Conservation (phyloP, 2,113 vertebrate species). For the Haemorhous mexicanus region DNA sequence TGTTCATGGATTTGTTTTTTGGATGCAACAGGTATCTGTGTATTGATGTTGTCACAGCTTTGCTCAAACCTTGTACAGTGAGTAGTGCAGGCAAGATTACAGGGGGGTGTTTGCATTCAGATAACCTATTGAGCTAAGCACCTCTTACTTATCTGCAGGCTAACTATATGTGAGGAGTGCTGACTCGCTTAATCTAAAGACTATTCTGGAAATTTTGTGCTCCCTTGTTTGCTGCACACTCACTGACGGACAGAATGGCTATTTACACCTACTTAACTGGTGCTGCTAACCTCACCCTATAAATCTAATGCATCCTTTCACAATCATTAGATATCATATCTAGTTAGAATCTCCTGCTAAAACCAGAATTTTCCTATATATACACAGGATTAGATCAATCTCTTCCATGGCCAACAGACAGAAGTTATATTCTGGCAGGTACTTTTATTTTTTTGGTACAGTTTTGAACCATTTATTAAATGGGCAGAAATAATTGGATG, state of each 20-base stretch:
- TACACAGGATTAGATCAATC: not conserved
- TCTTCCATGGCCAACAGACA: not conserved
- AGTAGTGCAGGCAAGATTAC: not conserved
- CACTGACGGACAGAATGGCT: not conserved
- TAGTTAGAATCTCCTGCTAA: constrained; percentile 8
- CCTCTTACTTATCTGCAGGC: not conserved
- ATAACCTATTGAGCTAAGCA: not conserved
- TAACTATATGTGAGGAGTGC: not conserved
- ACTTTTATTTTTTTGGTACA: not conserved
- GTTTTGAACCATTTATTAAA: not conserved
- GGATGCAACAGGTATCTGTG: not conserved
- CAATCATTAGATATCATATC: not conserved
- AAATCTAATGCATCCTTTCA: not conserved
- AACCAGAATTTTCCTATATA: not conserved
- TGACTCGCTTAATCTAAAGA: not conserved
- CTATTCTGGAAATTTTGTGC: not conserved
- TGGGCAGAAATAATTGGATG: not conserved
- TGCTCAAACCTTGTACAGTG: not conserved
- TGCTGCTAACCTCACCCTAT: not conserved
- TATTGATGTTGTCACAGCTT: not conserved
- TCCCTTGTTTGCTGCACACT: not conserved
- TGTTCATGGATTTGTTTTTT: not conserved
- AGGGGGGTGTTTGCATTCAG: not conserved
- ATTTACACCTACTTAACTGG: not conserved
- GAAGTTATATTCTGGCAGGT: not conserved